Percentiles rank a stretch among this genome's conserved stretches.
These are phyloP conservation scores for Solenodon paradoxus DNA, from an alignment of 2,113 vertebrate species.

Conservation along the genomic window DNA sequence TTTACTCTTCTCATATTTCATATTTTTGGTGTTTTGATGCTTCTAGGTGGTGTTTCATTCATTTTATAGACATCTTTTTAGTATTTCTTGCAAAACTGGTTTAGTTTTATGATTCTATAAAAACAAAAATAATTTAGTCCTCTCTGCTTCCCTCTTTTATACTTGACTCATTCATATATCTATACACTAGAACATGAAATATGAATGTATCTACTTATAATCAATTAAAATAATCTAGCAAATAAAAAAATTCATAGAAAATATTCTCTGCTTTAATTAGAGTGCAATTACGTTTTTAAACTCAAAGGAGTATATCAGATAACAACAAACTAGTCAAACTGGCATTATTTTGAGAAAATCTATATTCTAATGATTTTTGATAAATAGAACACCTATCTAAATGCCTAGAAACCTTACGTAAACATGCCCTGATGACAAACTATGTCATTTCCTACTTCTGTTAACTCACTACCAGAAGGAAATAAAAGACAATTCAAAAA, in stretches of 20 bases:
- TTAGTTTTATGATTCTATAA: no score
- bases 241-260: neutral
- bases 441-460: neutral
- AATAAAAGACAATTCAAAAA: conserved; percentile 9
- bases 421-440: neutral
- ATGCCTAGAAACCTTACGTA: neutral
- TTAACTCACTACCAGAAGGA: neutral
- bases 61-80: no score
- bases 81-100: no score
- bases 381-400: neutral
- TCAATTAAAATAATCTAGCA: neutral
- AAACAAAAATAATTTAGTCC: neutral
- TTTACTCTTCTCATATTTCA: no score
- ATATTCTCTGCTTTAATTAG: neutral
- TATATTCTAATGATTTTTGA: neutral
- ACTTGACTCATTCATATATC: neutral
- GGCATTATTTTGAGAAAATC: neutral
- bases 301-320: neutral
- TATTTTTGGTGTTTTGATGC: no score
- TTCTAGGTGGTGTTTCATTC: no score
- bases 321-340: neutral
- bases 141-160: neutral
- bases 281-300: neutral
- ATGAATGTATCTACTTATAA: neutral
- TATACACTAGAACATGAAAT: neutral